A percentile compares a stretch with the other conserved stretches of the same genome.
phyloP scores from a whole-genome alignment of 2,797 vertebrate genomes.

The Linurgus olivaceus region DNA sequence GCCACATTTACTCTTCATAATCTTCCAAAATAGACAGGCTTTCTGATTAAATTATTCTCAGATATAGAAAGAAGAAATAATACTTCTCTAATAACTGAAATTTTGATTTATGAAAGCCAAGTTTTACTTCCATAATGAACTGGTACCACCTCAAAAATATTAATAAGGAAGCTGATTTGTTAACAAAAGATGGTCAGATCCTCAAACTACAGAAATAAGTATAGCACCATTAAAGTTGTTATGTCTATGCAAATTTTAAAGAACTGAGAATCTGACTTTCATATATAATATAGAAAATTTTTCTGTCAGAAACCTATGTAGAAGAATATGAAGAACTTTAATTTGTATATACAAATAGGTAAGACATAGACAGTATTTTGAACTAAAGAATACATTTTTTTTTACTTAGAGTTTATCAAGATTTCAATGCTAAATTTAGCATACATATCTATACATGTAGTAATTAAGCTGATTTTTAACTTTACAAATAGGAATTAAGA shows the following conservation, averaged over 20 bases:
- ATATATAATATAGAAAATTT: background rate
- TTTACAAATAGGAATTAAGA: slow-evolving; percentile 1
- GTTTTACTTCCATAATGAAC: background rate
- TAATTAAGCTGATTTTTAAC: background rate
- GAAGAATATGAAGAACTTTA: background rate
- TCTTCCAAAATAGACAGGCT: background rate
- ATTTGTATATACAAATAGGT: background rate
- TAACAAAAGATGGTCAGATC: background rate
- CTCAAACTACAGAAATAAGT: background rate
- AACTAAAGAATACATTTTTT: background rate
- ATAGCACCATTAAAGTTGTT: slow-evolving; percentile 18
- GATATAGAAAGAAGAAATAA: background rate
- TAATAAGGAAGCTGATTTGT: background rate
- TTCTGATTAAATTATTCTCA: background rate
- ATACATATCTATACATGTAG: background rate
- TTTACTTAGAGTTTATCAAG: background rate
- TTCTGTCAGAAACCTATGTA: background rate
- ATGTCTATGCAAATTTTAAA: background rate
- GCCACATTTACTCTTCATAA: background rate
- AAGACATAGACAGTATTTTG: background rate
- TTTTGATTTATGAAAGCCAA: background rate
- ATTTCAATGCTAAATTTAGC: background rate
- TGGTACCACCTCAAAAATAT: background rate
- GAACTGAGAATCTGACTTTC: background rate
- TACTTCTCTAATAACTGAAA: background rate